Conservation (phyloP, 37 sponge, comb jelly and placozoan species). For the Mnemiopsis leidyi region DNA sequence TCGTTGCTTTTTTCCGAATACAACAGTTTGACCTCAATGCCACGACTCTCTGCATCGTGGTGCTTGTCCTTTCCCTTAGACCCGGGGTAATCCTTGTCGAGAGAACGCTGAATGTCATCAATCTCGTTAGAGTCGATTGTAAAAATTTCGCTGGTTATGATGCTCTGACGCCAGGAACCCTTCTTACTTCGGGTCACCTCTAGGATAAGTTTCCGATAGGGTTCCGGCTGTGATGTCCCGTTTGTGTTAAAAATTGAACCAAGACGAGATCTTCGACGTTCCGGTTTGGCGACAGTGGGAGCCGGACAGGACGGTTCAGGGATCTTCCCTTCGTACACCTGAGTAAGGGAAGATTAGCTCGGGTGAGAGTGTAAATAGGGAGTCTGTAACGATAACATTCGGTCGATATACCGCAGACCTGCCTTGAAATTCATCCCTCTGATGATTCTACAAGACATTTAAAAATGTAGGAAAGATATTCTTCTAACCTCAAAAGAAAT, state of each 20-base stretch:
- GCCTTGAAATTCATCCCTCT: too few species aligned
- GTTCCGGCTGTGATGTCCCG: conserved; percentile 10
- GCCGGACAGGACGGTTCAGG: background rate
- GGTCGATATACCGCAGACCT: too few species aligned
- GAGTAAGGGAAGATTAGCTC: background rate
- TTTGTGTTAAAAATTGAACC: conserved; percentile 45
- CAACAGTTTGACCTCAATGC: conserved; percentile 39
- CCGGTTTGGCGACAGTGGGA: background rate
- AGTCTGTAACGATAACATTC: too few species aligned
- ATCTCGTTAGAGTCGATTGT: conserved; percentile 36
- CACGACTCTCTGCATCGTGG: background rate
- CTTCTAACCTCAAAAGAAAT: conserved; percentile 28
- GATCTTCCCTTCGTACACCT: conserved; percentile 42
- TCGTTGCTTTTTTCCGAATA: conserved; percentile 29
- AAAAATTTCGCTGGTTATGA: conserved; percentile 3
- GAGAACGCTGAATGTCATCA: conserved; percentile 24
- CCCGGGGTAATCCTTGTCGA: conserved; percentile 49
- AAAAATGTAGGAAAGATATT: too few species aligned
- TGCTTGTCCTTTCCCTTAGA: conserved; percentile 25
- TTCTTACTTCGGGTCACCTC: conserved; percentile 54
- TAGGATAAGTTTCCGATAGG: conserved; percentile 20
- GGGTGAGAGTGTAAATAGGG: too few species aligned
- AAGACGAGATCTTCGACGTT: conserved; percentile 23
- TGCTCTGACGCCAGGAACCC: conserved; percentile 52
- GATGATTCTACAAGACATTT: too few species aligned